Evolutionary conservation across 37 sponge, comb jelly and placozoan species (phyloP), one percentile per base, ranked within the genome.

Genomic region (Spongilla lacustris): DNA sequence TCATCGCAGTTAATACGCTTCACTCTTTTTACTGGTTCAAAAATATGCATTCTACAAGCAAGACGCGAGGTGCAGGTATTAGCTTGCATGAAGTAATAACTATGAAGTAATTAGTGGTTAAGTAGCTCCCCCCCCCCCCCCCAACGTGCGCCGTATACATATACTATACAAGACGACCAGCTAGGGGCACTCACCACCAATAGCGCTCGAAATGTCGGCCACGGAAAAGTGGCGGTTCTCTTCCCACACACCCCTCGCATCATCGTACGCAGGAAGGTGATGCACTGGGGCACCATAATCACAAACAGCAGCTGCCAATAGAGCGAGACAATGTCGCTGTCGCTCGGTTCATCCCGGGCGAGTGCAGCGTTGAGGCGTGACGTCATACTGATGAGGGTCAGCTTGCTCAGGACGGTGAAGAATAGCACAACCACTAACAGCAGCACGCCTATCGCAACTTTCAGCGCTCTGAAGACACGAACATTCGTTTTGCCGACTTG

Each of bases 281-380:
- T 25, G 0, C 82, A 3, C 31, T 91, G 81, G 4, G 96, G 96
- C 3, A 93, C 41, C 36, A 96, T 66, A 36, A 96, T n/a, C 19
- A 91, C 75, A 10, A 93, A 36, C 36, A 93, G 58, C 12, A 96
- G 81, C 87, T 87, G 89, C 87, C 89, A 85, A 78, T 87, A 94
- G 28, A 87, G 69, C 0, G 73, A 3, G 32, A 76, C 81, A 8
- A 71, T 66, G 2, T 41, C 24, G 11, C 78, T 41, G 8, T 46
- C 8, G 8, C 8, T 8, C 46, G 46, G 46, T 8, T 46, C 46
- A 10, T 46, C 46, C 35, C 74, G 48, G 2, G 22, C 23, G 24
- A 41, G 34, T 25, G 82, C 75, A 17, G 79, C 66, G 30, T 50
- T 27, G 22, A 95, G 82, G 29, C 67, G 49, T 21, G 80, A 48